Evolutionary conservation across 2,113 vertebrate genomes (phyloP).

Genomic region (Passer domesticus): DNA sequence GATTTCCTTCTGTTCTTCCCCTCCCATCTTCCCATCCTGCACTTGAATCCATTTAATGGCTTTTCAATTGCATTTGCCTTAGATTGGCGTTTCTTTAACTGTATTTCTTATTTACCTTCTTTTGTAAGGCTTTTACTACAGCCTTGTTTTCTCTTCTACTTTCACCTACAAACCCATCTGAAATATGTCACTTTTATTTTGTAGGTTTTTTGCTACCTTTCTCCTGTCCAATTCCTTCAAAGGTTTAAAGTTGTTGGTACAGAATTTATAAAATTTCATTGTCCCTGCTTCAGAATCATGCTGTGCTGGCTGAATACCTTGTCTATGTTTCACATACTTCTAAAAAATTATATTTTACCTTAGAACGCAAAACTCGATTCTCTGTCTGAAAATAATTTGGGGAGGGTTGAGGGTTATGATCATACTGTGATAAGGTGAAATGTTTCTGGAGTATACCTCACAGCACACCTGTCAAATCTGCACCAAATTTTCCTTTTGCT

Average conservation of each 20-base stretch:
- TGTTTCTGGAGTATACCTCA: neutral
- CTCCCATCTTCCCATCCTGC: neutral
- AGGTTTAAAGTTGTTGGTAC: neutral
- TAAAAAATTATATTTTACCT: neutral
- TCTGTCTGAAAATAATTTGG: neutral
- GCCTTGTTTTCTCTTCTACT: neutral
- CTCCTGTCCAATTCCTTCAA: neutral
- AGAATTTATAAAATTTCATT: neutral
- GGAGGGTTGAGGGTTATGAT: neutral
- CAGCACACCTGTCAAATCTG: neutral
- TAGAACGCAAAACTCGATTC: neutral
- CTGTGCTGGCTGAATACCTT: neutral
- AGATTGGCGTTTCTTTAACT: neutral
- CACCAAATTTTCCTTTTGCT: neutral
- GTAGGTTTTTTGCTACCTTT: neutral
- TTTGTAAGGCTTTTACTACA: neutral
- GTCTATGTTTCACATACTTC: neutral
- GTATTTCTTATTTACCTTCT: neutral
- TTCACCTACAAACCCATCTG: neutral
- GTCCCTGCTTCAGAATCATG: neutral
- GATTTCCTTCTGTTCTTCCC: neutral
- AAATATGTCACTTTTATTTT: neutral
- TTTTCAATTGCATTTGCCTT: neutral
- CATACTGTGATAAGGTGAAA: neutral
- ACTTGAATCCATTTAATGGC: neutral